These are phyloP conservation scores for Lasioglossum calceatum DNA, from an alignment of 2,888 invertebrate genomes.

Conservation along the genomic window DNA sequence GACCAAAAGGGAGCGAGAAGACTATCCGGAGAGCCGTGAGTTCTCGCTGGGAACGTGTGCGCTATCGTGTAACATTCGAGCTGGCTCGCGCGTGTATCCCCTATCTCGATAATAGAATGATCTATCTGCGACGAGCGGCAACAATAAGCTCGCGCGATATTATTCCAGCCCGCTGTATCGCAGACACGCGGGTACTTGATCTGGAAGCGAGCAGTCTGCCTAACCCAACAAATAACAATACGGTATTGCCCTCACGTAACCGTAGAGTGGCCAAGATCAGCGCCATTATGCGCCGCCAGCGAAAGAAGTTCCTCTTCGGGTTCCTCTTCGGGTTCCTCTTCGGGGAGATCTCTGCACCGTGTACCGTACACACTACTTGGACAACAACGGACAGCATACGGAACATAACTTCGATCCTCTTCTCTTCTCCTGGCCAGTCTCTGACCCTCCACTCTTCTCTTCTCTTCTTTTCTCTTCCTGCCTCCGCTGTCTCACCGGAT, in stretches of 20 bases:
- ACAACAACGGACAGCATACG: constrained; percentile 70
- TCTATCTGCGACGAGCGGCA: constrained; percentile 75
- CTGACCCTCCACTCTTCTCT: constrained; percentile 27
- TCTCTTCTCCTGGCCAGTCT: constrained; percentile 29
- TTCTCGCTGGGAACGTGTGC: neutral
- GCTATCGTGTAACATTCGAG: neutral
- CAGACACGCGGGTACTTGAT: constrained; percentile 74
- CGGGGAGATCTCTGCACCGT: constrained; percentile 40
- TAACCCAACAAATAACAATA: constrained; percentile 80
- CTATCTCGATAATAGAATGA: constrained; percentile 79
- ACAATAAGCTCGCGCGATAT: constrained; percentile 78
- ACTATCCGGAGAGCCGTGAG: neutral
- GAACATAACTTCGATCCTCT: constrained; percentile 31
- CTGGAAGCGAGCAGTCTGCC: constrained; percentile 73
- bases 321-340: constrained; percentile 39
- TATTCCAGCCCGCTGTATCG: constrained; percentile 73
- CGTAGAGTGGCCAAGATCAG: constrained; percentile 72
- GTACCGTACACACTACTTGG: constrained; percentile 30
- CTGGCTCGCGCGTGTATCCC: constrained; percentile 22
- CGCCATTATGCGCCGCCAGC: constrained; percentile 72
- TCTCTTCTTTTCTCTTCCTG: constrained; percentile 39
- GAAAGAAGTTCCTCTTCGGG: constrained; percentile 47
- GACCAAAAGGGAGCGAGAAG: neutral
- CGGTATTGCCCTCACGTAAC: constrained; percentile 78
- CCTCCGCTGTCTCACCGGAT: constrained; percentile 52